phyloP scores from a whole-genome alignment of 2,113 vertebrate genomes.

The Phodopus roborovskii region DNA sequence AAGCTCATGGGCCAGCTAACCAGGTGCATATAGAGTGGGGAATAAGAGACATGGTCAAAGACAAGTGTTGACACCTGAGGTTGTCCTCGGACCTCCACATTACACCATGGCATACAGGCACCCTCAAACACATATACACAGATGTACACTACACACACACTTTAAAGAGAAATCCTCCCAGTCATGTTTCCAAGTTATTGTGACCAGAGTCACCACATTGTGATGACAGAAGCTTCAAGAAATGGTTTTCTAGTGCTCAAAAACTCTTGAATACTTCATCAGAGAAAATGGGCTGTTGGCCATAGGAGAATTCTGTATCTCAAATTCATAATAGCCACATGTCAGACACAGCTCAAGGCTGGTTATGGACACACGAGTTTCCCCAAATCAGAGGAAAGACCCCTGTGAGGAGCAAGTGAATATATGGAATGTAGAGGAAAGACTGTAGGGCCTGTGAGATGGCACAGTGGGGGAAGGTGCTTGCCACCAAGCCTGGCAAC shows the following conservation, averaged over 20 bases:
- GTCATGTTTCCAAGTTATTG: neutral
- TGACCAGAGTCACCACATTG: neutral
- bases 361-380: neutral
- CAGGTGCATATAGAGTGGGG: neutral
- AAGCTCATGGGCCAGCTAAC: neutral
- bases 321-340: neutral
- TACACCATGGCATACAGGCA: too few species aligned
- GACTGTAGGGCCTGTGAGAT: neutral
- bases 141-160: neutral
- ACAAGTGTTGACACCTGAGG: neutral
- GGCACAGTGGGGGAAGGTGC: neutral
- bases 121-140: neutral
- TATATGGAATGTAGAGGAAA: neutral
- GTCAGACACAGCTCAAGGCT: neutral
- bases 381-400: neutral
- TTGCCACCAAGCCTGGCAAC: neutral
- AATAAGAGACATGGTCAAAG: neutral
- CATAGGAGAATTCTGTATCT: neutral
- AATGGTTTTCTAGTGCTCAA: neutral
- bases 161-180: neutral
- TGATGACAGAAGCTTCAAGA: neutral
- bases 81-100: neutral
- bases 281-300: neutral
- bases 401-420: neutral
- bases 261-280: neutral